Evolutionary conservation across 2,888 invertebrate species (phyloP), one percentile per base, ranked within the genome.

Genomic region (Dicranocentrus wangi): DNA sequence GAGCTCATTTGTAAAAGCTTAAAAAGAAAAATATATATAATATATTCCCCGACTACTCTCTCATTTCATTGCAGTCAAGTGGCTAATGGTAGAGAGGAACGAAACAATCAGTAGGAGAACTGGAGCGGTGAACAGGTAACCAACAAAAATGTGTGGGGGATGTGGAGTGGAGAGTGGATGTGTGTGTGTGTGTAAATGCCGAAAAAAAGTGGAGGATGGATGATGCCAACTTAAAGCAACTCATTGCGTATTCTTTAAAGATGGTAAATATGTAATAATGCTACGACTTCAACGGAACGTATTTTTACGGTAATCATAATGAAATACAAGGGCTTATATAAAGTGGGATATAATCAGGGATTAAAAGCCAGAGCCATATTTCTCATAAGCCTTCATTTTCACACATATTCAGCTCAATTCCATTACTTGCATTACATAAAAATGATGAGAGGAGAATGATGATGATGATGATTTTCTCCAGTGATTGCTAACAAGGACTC

Each of bases 301-400:
- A 69, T 53, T 79, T 81, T 81, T n/a, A n/a, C 73, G 75, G 63
- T 73, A 73, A 81, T 81, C 80, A 71, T n/a, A n/a, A n/a, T 81
- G 80, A 73, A 81, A 81, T 69, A 81, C 80, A 81, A 80, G 79
- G 58, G 61, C 66, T 81, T 73, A 61, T 28, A 75, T n/a, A n/a
- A n/a, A 72, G 66, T 60, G 66, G 80, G 47, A 69, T 73, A 81
- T 76, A 73, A 81, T 81, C 73, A 75, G 61, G 73, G 66, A 81
- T 81, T 81, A 73, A 73, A 81, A 69, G 51, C 43, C 53, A 69
- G 39, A 81, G n/a, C n/a, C n/a, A n/a, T n/a, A 21, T 63, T 81
- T 81, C 80, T 81, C 80, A 75, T 81, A 81, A 81, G 80, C 80
- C 73, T 75, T 81, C 80, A 81, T 81, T 81, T 81, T 81, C 80